phyloP scores from a whole-genome alignment of 2,888 invertebrate genomes.

The Tinea trinotella region DNA sequence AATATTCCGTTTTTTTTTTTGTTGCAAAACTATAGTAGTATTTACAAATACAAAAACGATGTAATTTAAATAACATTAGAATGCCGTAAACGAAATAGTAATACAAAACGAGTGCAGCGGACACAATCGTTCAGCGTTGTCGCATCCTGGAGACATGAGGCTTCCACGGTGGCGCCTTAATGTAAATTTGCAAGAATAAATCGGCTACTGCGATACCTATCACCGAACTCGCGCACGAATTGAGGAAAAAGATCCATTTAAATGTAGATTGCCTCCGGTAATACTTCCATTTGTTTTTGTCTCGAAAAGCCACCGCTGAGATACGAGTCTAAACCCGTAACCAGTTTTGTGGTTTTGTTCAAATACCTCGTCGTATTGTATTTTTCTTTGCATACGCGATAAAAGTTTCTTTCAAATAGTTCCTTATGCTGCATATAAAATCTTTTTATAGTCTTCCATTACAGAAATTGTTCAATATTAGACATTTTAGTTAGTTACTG shows the following conservation, averaged over 20 bases:
- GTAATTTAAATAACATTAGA: too few relatives aligned
- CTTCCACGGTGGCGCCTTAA: slow-evolving; percentile 26
- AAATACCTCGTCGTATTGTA: slow-evolving; percentile 18
- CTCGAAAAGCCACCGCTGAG: slow-evolving; percentile 47
- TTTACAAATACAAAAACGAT: too few relatives aligned
- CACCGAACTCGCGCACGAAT: slow-evolving; percentile 62
- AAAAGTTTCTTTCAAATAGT: slow-evolving; percentile 7
- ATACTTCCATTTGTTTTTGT: slow-evolving; percentile 72
- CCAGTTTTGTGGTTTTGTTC: slow-evolving; percentile 41
- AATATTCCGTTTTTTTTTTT: too few relatives aligned
- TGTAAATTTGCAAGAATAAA: slow-evolving; percentile 64
- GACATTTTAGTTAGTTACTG: too few relatives aligned
- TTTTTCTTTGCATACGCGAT: slow-evolving; percentile 11
- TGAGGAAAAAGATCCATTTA: slow-evolving; percentile 70
- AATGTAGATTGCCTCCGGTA: slow-evolving; percentile 69
- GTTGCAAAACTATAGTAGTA: too few relatives aligned
- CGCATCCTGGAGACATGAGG: neutral
- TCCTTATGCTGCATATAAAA: neutral
- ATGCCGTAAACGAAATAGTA: too few relatives aligned
- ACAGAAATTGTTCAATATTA: neutral
- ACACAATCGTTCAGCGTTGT: slow-evolving; percentile 4
- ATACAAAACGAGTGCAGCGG: neutral
- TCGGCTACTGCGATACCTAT: slow-evolving; percentile 63
- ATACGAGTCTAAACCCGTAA: slow-evolving; percentile 49
- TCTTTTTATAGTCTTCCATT: neutral